Percentiles rank a stretch among this genome's conserved stretches.
Conservation (phyloP, 2,113 vertebrate genomes). For the Sapayoa aenigma region DNA sequence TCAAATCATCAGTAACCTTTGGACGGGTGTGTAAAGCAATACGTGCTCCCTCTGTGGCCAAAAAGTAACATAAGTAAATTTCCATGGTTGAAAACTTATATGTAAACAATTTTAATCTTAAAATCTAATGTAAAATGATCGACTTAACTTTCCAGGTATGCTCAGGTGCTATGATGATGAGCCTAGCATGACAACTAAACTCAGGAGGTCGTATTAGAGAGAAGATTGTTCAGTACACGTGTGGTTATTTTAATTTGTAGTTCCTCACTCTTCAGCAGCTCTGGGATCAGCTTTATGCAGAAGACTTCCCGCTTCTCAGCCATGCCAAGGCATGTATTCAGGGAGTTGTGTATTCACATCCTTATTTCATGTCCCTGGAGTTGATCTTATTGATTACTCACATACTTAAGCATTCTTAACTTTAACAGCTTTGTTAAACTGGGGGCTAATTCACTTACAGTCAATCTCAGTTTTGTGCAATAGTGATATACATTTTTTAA, state of each 20-base stretch:
- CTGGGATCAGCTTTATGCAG: background rate
- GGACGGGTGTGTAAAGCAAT: background rate
- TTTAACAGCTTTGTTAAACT: slow-evolving; percentile 1
- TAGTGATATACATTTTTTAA: background rate
- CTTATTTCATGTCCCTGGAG: background rate
- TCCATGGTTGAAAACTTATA: background rate
- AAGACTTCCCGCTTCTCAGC: background rate
- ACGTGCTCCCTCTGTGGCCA: background rate
- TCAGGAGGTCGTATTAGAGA: background rate
- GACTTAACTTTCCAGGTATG: background rate
- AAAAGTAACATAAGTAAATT: background rate
- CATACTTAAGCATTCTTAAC: background rate
- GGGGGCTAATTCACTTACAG: background rate
- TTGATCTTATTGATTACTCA: background rate
- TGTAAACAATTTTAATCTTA: background rate
- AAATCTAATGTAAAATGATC: background rate
- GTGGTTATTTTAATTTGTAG: background rate
- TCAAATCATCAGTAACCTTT: background rate
- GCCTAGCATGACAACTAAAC: background rate
- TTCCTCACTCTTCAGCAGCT: background rate
- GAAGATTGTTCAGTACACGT: background rate
- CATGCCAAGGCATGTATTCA: background rate
- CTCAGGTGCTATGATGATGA: background rate
- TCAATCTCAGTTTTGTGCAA: background rate
- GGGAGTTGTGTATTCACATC: background rate